These are phyloP conservation scores for Apantesis nais DNA, from an alignment of 2,888 invertebrate genomes.

Conservation along the genomic window DNA sequence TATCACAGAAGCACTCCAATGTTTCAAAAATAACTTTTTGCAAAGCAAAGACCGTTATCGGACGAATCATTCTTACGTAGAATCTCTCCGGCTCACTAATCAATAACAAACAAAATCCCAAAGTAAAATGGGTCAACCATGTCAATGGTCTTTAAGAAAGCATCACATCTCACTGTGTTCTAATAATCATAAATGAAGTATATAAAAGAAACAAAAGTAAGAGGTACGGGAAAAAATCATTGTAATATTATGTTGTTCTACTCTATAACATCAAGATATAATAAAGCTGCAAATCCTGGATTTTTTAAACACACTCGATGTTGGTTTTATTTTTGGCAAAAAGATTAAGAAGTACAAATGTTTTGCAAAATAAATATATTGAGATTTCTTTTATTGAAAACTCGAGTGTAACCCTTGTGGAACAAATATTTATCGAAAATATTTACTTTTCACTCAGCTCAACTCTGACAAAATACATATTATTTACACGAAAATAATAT, in stretches of 20 bases:
- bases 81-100: constrained; percentile 21
- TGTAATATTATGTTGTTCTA: constrained; percentile 15
- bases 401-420: background rate
- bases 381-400: too few species aligned
- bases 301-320: constrained; percentile 1
- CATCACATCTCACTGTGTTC: constrained; percentile 30
- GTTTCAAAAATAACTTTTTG: background rate
- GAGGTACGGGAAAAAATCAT: constrained; percentile 9
- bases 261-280: background rate
- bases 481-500: background rate
- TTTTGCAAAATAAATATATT: too few species aligned
- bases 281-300: constrained; percentile 1
- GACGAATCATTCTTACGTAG: background rate
- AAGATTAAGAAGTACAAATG: too few species aligned
- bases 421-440: background rate
- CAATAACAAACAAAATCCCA: constrained; percentile 35
- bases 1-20: background rate
- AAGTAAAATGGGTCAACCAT: constrained; percentile 49
- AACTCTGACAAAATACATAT: background rate
- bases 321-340: constrained; percentile 4
- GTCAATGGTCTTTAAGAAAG: constrained; percentile 21
- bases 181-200: constrained; percentile 25
- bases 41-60: background rate
- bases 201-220: constrained; percentile 31
- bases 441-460: background rate